Evolutionary conservation across 2,113 vertebrate genomes (phyloP).

Genomic region (Hypomesus transpacificus): DNA sequence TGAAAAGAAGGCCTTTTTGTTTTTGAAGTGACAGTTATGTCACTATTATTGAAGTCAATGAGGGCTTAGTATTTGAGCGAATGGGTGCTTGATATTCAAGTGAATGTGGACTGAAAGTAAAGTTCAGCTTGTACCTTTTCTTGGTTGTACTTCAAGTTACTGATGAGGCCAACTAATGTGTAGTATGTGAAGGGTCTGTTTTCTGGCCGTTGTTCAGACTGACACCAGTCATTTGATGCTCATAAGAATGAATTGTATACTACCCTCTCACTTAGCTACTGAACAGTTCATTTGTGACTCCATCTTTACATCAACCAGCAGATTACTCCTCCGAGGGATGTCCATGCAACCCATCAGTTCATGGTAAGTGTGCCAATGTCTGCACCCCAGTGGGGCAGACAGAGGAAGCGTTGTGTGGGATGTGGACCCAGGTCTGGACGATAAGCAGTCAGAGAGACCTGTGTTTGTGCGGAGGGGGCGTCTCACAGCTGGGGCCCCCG

Average conservation of each 20-base stretch:
- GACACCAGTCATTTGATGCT: too few relatives aligned
- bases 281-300: constrained; percentile 19
- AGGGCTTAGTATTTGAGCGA: neutral
- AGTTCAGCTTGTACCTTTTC: constrained; percentile 15
- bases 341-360: neutral
- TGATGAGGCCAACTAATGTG: constrained; percentile 9
- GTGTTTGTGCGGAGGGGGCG: constrained; percentile 39
- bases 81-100: too few relatives aligned
- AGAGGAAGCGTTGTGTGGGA: constrained; percentile 36
- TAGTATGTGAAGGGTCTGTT: constrained; percentile 6
- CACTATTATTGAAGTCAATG: too few relatives aligned
- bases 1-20: neutral
- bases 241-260: too few relatives aligned
- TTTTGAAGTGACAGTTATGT: constrained; percentile 5
- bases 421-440: constrained; percentile 17
- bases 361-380: constrained; percentile 25
- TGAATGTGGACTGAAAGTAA: neutral
- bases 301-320: constrained; percentile 34
- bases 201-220: neutral
- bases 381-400: constrained; percentile 35
- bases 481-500: neutral
- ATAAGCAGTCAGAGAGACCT: constrained; percentile 49
- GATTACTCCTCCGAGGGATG: constrained; percentile 30
- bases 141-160: constrained; percentile 15
- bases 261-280: too few relatives aligned